Evolutionary conservation across 2,888 invertebrate genomes (phyloP), one percentile per base, ranked within the genome.

Genomic region (Dryadula phaetusa): DNA sequence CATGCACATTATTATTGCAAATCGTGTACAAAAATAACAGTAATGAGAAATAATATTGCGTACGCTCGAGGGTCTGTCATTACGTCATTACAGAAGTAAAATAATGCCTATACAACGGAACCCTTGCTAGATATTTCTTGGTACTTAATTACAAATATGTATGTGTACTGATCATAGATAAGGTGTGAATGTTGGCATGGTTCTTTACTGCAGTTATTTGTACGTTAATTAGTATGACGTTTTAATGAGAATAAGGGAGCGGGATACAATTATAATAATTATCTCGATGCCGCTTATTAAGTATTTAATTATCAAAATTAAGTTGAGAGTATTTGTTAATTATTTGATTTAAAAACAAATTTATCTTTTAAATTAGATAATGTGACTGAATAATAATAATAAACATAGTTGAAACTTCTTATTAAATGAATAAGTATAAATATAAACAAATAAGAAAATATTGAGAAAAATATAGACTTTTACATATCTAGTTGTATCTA

Each of bases 91-190:
- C 32, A 8, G 18, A 67, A 46, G 40, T 60, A 42, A 28, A 60
- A 60, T 44, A 20, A 7, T 54, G 52, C n/a, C 14, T 54, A 54
- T 32, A 16, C 54, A 32, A n/a, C 4, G 44, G 54, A 44, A 32
- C 42, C 53, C 12, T 37, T 44, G 12, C 14, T 52, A 49, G 22
- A 64, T 56, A 64, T 64, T 67, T 64, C 37, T 52, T 52, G 37
- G 60, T 56, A 56, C 40, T 42, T 64, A 44, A 47, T 65, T 60
- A 66, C 10, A 40, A 40, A 56, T 25, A 62, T 56, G 37, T 58
- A 46, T 40, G 34, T 66, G 60, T 49, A 54, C 53, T 52, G 66
- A 62, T 66, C 49, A 32, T 37, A 62, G 66, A 69, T 70, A 69
- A 54, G 18, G 20, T 28, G 47, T 16, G 56, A 64, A 53, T 22